Evolutionary conservation across 1,140 invertebrate species (phyloP).

Genomic region (Amyelois transitella): DNA sequence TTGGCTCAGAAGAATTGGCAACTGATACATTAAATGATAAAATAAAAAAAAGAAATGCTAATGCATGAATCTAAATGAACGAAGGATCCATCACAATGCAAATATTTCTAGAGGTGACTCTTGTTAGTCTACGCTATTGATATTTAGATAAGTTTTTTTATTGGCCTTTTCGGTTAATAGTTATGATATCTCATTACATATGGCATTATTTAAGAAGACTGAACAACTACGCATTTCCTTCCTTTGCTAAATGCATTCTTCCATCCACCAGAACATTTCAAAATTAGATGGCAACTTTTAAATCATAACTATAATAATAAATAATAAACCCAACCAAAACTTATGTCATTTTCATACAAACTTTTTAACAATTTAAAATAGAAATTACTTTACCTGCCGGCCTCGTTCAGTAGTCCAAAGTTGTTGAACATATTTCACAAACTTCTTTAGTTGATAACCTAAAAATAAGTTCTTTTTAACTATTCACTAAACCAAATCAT

Average conservation of each 20-base stretch:
- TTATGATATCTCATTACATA: too few species aligned
- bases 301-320: too few species aligned
- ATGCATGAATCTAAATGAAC: neutral
- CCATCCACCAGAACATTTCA: too few species aligned
- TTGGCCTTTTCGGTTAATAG: too few species aligned
- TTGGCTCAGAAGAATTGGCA: slow-evolving; percentile 42
- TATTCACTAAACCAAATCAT: too few species aligned
- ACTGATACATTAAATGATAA: slow-evolving; percentile 19
- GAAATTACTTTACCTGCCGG: slow-evolving; percentile 44
- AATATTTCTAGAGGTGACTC: neutral
- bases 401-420: slow-evolving; percentile 60
- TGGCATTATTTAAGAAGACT: too few species aligned
- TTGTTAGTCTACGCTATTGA: neutral
- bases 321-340: too few species aligned
- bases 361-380: neutral
- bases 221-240: too few species aligned
- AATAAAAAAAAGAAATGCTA: neutral
- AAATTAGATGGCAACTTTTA: too few species aligned
- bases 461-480: slow-evolving; percentile 5
- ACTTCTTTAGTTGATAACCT: slow-evolving; percentile 64
- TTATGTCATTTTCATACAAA: neutral
- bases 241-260: too few species aligned
- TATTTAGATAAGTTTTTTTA: too few species aligned
- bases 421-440: slow-evolving; percentile 59
- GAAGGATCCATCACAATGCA: neutral